Evolutionary conservation across 2,888 invertebrate species (phyloP).

Genomic region (Drosophila robusta): DNA sequence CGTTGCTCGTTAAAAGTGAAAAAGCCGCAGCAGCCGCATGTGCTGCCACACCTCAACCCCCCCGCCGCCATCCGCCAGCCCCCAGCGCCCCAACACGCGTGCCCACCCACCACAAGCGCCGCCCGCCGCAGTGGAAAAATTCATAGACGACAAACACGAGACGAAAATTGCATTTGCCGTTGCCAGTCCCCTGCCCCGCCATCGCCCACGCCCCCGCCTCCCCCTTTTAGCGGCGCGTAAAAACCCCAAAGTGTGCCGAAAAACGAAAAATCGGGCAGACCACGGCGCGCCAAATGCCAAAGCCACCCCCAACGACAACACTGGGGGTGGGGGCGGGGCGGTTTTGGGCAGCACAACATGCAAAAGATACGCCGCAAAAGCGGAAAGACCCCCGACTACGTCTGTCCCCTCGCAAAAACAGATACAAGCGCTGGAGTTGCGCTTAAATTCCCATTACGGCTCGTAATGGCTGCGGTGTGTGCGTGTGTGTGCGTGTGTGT

Average conservation of each 20-base stretch:
- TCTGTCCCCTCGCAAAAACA: slow-evolving; percentile 29
- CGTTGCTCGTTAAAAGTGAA: slow-evolving; percentile 74
- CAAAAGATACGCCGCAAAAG: slow-evolving; percentile 78
- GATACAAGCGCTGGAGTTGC: slow-evolving; percentile 63
- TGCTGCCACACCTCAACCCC: slow-evolving; percentile 59
- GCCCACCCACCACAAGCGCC: slow-evolving; percentile 23
- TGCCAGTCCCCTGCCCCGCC: neutral
- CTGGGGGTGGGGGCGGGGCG: slow-evolving; percentile 6
- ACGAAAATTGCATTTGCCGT: slow-evolving; percentile 72
- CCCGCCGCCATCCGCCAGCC: slow-evolving; percentile 5
- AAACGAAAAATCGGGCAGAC: slow-evolving; percentile 60
- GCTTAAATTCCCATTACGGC: slow-evolving; percentile 82
- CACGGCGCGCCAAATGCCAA: slow-evolving; percentile 56
- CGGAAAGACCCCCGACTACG: slow-evolving; percentile 62
- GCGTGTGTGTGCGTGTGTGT: slow-evolving; percentile 31
- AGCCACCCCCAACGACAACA: slow-evolving; percentile 28
- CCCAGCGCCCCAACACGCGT: neutral
- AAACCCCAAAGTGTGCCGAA: slow-evolving; percentile 52
- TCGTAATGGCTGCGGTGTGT: slow-evolving; percentile 78
- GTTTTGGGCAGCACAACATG: slow-evolving; percentile 62
- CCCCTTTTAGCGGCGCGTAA: neutral
- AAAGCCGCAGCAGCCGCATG: slow-evolving; percentile 81
- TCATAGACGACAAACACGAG: slow-evolving; percentile 77
- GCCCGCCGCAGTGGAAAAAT: slow-evolving; percentile 63
- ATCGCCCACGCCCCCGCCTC: too few relatives aligned